These are phyloP conservation scores for Craseonycteris thonglongyai DNA, from an alignment of 2,113 vertebrate genomes.

Conservation along the genomic window DNA sequence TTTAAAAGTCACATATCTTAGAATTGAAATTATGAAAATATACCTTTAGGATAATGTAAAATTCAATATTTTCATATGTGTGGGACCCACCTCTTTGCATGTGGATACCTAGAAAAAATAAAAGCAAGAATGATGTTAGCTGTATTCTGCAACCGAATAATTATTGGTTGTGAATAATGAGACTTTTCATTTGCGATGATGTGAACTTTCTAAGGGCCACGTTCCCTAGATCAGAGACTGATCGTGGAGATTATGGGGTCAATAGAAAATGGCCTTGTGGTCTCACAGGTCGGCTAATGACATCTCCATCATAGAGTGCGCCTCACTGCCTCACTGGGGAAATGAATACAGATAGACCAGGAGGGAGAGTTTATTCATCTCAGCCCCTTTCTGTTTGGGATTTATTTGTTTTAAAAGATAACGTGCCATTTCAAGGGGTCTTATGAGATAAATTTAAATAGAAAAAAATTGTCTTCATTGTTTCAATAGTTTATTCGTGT, in stretches of 20 bases:
- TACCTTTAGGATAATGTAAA: neutral
- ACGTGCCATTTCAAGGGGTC: neutral
- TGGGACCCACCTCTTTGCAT: neutral
- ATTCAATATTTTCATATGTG: neutral
- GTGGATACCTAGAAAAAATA: neutral
- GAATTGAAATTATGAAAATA: neutral
- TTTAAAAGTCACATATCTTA: neutral
- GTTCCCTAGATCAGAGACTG: neutral
- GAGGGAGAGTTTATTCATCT: conserved; percentile 35
- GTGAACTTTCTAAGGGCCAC: neutral
- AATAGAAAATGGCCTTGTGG: neutral
- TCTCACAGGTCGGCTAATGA: neutral
- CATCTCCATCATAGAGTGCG: neutral
- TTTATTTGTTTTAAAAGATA: conserved; percentile 32
- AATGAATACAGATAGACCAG: neutral
- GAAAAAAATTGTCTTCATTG: neutral
- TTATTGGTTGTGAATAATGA: neutral
- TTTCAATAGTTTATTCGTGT: neutral
- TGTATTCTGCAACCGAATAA: neutral
- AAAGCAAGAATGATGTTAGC: neutral
- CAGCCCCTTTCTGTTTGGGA: neutral
- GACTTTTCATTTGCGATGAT: neutral
- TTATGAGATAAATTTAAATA: neutral
- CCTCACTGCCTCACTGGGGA: neutral
- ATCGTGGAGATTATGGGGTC: neutral